Percentiles rank a stretch among this genome's conserved stretches.
These are phyloP conservation scores for Sinocyclocheilus anshuiensis DNA, from an alignment of 2,113 vertebrate species.

Conservation along the genomic window DNA sequence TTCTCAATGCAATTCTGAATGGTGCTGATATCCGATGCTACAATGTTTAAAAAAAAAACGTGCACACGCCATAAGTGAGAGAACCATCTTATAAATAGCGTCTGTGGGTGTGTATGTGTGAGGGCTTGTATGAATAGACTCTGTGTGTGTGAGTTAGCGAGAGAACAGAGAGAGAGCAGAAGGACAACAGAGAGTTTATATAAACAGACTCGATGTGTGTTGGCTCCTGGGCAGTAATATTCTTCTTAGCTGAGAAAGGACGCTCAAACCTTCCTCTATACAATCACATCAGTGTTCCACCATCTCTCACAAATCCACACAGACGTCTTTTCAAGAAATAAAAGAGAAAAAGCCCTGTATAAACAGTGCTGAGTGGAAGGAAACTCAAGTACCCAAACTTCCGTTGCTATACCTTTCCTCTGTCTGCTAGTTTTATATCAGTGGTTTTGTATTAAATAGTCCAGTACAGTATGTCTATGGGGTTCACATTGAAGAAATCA, in stretches of 20 bases:
- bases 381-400: slow-evolving; percentile 34
- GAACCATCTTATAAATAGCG: slow-evolving; percentile 36
- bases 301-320: slow-evolving; percentile 9
- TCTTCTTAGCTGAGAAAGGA: slow-evolving; percentile 28
- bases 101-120: slow-evolving; percentile 29
- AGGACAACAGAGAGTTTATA: slow-evolving; percentile 42
- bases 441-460: slow-evolving; percentile 7
- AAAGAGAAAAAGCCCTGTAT: not conserved
- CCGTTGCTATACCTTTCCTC: not conserved
- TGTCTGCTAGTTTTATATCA: slow-evolving; percentile 15
- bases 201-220: slow-evolving; percentile 36
- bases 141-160: slow-evolving; percentile 28
- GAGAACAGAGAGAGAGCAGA: slow-evolving; percentile 22
- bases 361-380: slow-evolving; percentile 26
- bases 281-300: not conserved
- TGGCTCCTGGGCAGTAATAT: slow-evolving; percentile 45
- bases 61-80: not conserved
- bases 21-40: not conserved
- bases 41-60: slow-evolving; percentile 33
- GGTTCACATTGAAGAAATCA: too few species aligned
- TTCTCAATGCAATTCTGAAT: not conserved
- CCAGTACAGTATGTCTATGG: not conserved
- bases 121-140: slow-evolving; percentile 50
- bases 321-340: slow-evolving; percentile 31
- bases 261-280: slow-evolving; percentile 14